Conservation (phyloP, 2,797 vertebrate genomes). For the Urocyon cinereoargenteus region DNA sequence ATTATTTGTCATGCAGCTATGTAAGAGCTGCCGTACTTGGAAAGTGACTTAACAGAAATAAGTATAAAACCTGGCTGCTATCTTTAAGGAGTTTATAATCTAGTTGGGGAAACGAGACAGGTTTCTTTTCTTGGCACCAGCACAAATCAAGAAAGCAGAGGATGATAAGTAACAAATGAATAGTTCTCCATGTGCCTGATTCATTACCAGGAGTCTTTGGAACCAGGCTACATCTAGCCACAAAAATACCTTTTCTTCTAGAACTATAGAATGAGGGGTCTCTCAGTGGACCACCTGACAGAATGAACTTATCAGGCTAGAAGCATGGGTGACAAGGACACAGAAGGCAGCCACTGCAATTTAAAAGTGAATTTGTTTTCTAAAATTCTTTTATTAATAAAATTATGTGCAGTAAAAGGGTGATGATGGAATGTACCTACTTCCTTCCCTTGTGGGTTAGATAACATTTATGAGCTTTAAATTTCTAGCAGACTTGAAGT, state of each 20-base stretch:
- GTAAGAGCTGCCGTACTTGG: neutral
- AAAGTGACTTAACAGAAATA: neutral
- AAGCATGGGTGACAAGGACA: constrained; percentile 25
- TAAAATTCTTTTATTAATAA: constrained; percentile 65
- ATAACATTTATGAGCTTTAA: constrained; percentile 74
- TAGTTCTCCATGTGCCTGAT: neutral
- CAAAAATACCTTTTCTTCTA: neutral
- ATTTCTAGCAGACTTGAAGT: constrained; percentile 63
- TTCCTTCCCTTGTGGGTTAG: neutral
- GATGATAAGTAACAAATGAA: neutral
- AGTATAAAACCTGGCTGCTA: neutral
- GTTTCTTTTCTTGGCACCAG: constrained; percentile 8
- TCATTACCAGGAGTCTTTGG: neutral
- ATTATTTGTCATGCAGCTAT: neutral
- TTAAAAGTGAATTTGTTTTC: constrained; percentile 61
- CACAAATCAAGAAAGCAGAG: neutral
- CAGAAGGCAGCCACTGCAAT: constrained; percentile 30
- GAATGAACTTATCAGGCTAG: neutral
- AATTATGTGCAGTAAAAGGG: neutral
- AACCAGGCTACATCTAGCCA: neutral
- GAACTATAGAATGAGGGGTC: neutral
- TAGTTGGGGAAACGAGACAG: neutral
- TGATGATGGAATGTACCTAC: constrained; percentile 39
- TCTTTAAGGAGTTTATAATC: neutral
- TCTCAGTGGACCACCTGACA: neutral